These are phyloP conservation scores for Augiades crinisus DNA, from an alignment of 2,888 invertebrate species.

Conservation along the genomic window DNA sequence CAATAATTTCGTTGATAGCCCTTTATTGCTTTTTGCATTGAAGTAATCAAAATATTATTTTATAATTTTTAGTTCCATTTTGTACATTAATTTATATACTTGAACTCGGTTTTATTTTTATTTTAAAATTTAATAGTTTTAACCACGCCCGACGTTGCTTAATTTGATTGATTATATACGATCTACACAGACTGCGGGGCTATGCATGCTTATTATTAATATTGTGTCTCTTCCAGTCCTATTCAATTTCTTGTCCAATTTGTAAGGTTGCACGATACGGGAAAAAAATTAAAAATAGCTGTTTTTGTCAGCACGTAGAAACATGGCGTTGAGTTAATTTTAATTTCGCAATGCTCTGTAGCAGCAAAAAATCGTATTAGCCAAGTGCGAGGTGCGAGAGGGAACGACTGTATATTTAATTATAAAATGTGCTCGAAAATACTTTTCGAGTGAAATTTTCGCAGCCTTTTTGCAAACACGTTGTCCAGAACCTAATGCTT, in stretches of 20 bases:
- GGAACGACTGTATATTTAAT: constrained; percentile 37
- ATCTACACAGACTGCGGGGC: no score
- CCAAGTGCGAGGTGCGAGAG: constrained; percentile 38
- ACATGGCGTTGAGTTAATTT: constrained; percentile 33
- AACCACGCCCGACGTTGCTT: no score
- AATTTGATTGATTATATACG: no score
- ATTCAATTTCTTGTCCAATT: constrained; percentile 25
- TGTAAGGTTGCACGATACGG: constrained; percentile 39
- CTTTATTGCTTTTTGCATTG: no score
- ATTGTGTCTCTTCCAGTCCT: constrained; percentile 31
- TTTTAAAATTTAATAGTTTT: no score
- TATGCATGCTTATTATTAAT: no score
- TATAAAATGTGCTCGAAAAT: constrained; percentile 38
- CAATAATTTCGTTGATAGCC: no score
- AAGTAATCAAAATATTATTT: no score
- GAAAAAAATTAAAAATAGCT: constrained; percentile 41
- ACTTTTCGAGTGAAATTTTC: constrained; percentile 34
- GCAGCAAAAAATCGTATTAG: constrained; percentile 45
- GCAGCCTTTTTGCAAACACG: constrained; percentile 23
- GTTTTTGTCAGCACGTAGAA: constrained; percentile 30
- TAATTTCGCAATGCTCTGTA: constrained; percentile 29
- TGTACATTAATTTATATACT: no score
- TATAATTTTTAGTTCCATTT: no score
- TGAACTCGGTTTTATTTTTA: no score
- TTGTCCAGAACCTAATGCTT: constrained; percentile 18